Base-by-base conservation (phyloP, 1,140 invertebrate species). In the Ridgeia piscesae region DNA sequence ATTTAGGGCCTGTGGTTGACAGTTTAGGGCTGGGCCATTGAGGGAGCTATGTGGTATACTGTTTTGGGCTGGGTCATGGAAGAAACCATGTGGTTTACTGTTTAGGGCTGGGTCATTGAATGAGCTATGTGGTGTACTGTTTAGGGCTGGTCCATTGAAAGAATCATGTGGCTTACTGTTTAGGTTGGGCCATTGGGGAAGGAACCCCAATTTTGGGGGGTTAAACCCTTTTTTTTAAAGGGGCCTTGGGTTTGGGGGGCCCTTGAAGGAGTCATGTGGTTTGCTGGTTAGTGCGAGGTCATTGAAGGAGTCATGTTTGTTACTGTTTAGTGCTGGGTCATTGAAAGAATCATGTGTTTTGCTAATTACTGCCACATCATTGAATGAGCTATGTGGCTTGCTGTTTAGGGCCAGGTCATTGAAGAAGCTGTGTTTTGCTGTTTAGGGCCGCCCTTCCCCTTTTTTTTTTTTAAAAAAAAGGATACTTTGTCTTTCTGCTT, bases 401-500 rank as follows among this genome's bases (percentile, higher is more conserved):
- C 58, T 77, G 58, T 77, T 77, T 77, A 77, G 2, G 58, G 58
- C 58, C 58, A 77, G 14, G 58, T 77, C 58, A 77, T 77, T 77
- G 96, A 96, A 95, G 97, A 97, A 93, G 98, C 98, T 17, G 97
- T 99, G 97, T 96, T 99, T 99, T 97, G 96, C 98, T 11, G 95
- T 98, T n/a, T n/a, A n/a, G n/a, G n/a, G n/a, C n/a, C n/a, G n/a
- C n/a, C n/a, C n/a, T n/a, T n/a, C n/a, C n/a, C n/a, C n/a, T n/a
- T n/a, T n/a, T n/a, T n/a, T n/a, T n/a, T n/a, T n/a, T n/a, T n/a
- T n/a, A n/a, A n/a, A n/a, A n/a, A n/a, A n/a, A n/a, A n/a, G n/a
- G n/a, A n/a, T 99, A 98, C 96, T 97, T 98, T 92, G 96, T 99
- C 4, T 99, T 98, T 96, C 96, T 99, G n/a, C 96, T 99, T 0